A percentile compares a stretch with the other conserved stretches of the same genome.
phyloP scores from a whole-genome alignment of 2,888 invertebrate species.

The Philopedon plagiatum region DNA sequence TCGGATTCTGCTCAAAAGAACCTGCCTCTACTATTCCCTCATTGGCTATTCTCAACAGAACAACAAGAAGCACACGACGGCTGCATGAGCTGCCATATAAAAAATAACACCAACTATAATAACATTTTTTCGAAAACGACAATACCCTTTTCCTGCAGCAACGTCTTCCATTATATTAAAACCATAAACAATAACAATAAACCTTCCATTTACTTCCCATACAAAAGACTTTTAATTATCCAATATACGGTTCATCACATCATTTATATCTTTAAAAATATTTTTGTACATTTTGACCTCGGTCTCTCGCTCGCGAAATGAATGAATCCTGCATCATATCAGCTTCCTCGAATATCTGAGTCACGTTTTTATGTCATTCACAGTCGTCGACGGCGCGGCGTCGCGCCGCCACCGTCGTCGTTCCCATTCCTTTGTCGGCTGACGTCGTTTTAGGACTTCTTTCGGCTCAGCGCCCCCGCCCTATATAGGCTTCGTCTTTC shows the following conservation, averaged over 20 bases:
- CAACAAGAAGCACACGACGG: too few species aligned
- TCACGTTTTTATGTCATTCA: slow-evolving; percentile 33
- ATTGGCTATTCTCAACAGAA: too few species aligned
- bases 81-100: too few species aligned
- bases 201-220: too few species aligned
- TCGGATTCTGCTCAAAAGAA: too few species aligned
- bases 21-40: too few species aligned
- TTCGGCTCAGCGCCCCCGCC: slow-evolving; percentile 13
- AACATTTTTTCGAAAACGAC: too few species aligned
- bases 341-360: slow-evolving; percentile 11
- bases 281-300: slow-evolving; percentile 1
- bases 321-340: slow-evolving; percentile 19
- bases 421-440: slow-evolving; percentile 7
- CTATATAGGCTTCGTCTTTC: background rate
- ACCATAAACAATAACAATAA: too few species aligned
- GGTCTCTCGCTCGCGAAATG: slow-evolving; percentile 10
- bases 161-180: too few species aligned
- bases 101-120: too few species aligned
- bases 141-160: too few species aligned
- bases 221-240: background rate
- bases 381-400: slow-evolving; percentile 7
- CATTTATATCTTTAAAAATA: background rate
- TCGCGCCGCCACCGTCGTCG: slow-evolving; percentile 6
- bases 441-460: slow-evolving; percentile 1
- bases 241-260: background rate